phyloP scores from a whole-genome alignment of 2,113 vertebrate species.

The Trinectes maculatus region DNA sequence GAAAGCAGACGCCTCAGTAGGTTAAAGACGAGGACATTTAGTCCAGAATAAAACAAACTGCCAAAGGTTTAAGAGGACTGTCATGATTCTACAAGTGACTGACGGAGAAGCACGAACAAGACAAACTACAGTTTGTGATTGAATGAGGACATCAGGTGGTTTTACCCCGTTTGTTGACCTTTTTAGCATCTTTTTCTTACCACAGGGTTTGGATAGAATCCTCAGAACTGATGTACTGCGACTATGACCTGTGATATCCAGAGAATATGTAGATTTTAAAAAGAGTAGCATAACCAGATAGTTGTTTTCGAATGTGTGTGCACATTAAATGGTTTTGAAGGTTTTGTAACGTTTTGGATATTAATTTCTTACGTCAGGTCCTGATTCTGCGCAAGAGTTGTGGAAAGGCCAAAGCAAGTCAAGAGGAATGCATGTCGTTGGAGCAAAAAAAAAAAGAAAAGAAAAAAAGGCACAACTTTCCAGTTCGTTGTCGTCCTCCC shows the following conservation, averaged over 20 bases:
- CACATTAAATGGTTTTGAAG: slow-evolving; percentile 82
- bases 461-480: slow-evolving; percentile 56
- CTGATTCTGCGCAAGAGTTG: slow-evolving; percentile 27
- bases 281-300: slow-evolving; percentile 77
- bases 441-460: not conserved
- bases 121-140: slow-evolving; percentile 21
- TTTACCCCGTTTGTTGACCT: slow-evolving; percentile 58
- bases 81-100: slow-evolving; percentile 46
- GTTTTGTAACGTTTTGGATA: slow-evolving; percentile 69
- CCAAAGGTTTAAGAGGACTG: slow-evolving; percentile 67
- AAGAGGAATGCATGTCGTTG: slow-evolving; percentile 62
- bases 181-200: slow-evolving; percentile 71
- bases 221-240: slow-evolving; percentile 38
- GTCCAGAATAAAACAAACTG: slow-evolving; percentile 67
- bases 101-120: slow-evolving; percentile 34
- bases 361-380: slow-evolving; percentile 60
- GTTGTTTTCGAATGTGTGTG: slow-evolving; percentile 85
- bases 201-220: slow-evolving; percentile 65
- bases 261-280: slow-evolving; percentile 81
- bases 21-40: slow-evolving; percentile 29
- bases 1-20: slow-evolving; percentile 15
- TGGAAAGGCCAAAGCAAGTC: slow-evolving; percentile 43
- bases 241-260: slow-evolving; percentile 19
- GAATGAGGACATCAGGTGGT: slow-evolving; percentile 40
- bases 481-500: slow-evolving; percentile 55